phyloP scores from a whole-genome alignment of 1,140 invertebrate genomes.

The Bombus ignitus region DNA sequence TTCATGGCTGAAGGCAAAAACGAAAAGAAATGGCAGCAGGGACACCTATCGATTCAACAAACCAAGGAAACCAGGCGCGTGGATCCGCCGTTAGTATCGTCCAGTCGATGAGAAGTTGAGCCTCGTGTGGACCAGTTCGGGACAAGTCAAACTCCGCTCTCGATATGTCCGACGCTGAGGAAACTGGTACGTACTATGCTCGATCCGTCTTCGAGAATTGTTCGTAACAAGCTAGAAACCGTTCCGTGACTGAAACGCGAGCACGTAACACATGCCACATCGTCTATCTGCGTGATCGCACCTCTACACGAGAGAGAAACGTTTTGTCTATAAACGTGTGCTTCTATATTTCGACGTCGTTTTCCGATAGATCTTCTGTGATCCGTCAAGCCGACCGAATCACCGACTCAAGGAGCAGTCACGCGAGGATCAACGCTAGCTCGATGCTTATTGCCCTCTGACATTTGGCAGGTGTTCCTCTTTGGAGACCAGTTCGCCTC shows the following conservation, averaged over 20 bases:
- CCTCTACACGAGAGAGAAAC: not conserved
- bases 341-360: conserved; percentile 19
- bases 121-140: conserved; percentile 56
- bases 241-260: conserved; percentile 57
- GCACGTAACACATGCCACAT: conserved; percentile 30
- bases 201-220: conserved; percentile 21
- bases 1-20: not conserved
- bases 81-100: conserved; percentile 71
- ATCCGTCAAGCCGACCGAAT: conserved; percentile 61
- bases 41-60: conserved; percentile 80
- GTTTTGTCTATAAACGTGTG: not conserved
- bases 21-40: conserved; percentile 25
- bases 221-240: conserved; percentile 9
- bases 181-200: conserved; percentile 75
- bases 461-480: conserved; percentile 59
- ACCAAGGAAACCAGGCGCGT: conserved; percentile 76
- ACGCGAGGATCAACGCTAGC: conserved; percentile 66
- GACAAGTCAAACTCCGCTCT: conserved; percentile 44
- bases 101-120: conserved; percentile 68
- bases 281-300: conserved; percentile 39
- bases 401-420: conserved; percentile 34
- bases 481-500: not conserved
- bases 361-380: conserved; percentile 54
- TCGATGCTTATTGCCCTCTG: conserved; percentile 56
- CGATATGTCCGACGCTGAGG: conserved; percentile 78